phyloP scores from a whole-genome alignment of 2,797 vertebrate genomes.

The Melanitta fusca region DNA sequence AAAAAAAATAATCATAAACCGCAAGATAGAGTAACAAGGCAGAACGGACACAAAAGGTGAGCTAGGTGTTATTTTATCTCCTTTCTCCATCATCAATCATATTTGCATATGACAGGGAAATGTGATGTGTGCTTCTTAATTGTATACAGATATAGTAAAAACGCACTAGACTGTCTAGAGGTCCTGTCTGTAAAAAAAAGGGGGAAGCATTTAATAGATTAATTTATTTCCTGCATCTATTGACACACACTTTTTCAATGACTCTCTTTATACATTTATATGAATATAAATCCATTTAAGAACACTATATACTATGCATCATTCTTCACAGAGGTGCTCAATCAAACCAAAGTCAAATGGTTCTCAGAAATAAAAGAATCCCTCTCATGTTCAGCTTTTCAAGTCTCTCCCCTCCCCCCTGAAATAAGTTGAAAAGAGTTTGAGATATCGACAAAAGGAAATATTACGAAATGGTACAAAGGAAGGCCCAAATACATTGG shows the following conservation, averaged over 20 bases:
- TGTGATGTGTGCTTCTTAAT: not conserved
- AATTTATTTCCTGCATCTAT: not conserved
- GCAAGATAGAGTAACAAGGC: not conserved
- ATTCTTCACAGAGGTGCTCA: not conserved
- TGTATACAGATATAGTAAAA: not conserved
- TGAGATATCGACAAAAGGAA: not conserved
- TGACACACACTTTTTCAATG: not conserved
- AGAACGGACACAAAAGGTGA: not conserved
- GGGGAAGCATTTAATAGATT: not conserved
- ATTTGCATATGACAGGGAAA: not conserved
- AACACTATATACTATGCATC: not conserved
- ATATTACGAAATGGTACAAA: not conserved
- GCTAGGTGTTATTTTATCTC: not conserved
- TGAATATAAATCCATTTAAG: not conserved
- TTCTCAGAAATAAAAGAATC: not conserved
- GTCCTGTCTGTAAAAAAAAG: not conserved
- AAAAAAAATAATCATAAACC: not conserved
- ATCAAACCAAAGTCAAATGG: not conserved
- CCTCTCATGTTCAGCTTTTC: not conserved
- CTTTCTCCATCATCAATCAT: not conserved
- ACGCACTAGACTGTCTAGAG: not conserved
- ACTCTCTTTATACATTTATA: not conserved
- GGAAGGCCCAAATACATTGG: not conserved
- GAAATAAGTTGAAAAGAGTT: not conserved
- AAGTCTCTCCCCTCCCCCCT: accelerated